Base-by-base conservation (phyloP, 2,797 vertebrate species). In the Urosaurus nigricauda region DNA sequence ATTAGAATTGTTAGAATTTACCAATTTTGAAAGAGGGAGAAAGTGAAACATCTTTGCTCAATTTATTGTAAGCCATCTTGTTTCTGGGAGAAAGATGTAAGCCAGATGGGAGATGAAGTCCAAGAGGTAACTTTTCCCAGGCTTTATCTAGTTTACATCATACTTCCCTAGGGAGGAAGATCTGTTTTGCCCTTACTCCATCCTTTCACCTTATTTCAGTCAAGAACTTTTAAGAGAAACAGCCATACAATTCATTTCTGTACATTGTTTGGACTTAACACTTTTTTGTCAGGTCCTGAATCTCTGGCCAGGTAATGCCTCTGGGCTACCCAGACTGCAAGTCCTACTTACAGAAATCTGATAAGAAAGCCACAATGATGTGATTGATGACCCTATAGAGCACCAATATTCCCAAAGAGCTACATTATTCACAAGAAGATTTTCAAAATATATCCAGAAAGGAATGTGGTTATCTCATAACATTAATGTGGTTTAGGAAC, bases 371-470 rank as follows among this genome's bases (percentile, higher is more conserved):
- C 37, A 43, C 24, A 51, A 56, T 32, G 51, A 51, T 89, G 73
- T 82, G 35, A 82, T 56, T 43, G 79, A 90, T 83, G 21, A 24
- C 70, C 29, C 8, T 94, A 70, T 74, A 94, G 88, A 93, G 90
- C 90, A 95, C 87, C 87, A 91, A 83, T 21, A 90, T 75, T 83
- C 85, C 83, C 92, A 89, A 81, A 94, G 95, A 68, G 84, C 37
- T 9, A 9, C 35, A 12, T 7, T 92, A 88, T 87, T 88, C 84
- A 17, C 80, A 79, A 56, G 12, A 92, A 79, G 65, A 47, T 40
- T 83, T 47, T 68, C 63, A 74, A 63, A 80, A 83, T 56, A 60
- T 88, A 92, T 51, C 3, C 86, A 89, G 91, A 82, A 74, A 93
- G 89, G 63, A 78, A n/a, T 53, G n/a, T 0, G 81, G 65, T 68